These are phyloP conservation scores for Oophaga pumilio DNA, from an alignment of 2,113 vertebrate species.

Conservation along the genomic window DNA sequence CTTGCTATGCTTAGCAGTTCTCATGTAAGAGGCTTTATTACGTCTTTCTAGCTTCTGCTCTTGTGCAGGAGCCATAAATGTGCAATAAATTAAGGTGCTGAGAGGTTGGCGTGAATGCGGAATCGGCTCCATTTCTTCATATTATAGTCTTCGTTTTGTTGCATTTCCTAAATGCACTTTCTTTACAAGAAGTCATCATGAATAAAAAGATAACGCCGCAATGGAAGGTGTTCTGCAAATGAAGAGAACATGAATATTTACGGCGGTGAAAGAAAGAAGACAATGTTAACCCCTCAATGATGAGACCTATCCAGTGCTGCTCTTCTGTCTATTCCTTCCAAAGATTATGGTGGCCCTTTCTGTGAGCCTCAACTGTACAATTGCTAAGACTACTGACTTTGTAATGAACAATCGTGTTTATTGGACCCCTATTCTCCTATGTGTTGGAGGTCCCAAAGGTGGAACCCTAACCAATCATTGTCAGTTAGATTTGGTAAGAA, in stretches of 20 bases:
- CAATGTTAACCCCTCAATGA: not conserved
- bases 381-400: no score
- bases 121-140: conserved; percentile 2
- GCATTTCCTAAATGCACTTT: conserved; percentile 33
- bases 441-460: no score
- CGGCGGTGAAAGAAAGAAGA: not conserved
- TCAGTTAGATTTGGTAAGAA: no score
- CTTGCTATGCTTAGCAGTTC: not conserved
- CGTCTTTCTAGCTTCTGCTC: conserved; percentile 1
- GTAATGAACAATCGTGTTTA: no score
- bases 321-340: no score
- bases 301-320: no score
- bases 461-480: no score
- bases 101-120: not conserved
- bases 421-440: no score
- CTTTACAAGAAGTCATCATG: conserved; percentile 35
- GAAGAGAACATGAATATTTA: conserved; percentile 48
- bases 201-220: conserved; percentile 19
- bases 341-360: no score
- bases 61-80: conserved; percentile 24
- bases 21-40: not conserved
- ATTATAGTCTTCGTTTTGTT: conserved; percentile 34
- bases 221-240: conserved; percentile 9
- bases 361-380: no score
- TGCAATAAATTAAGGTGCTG: conserved; percentile 20